Percentiles rank a stretch among this genome's conserved stretches.
Conservation (phyloP, 64 coral and sea anemone species). For the Actinia equina region DNA sequence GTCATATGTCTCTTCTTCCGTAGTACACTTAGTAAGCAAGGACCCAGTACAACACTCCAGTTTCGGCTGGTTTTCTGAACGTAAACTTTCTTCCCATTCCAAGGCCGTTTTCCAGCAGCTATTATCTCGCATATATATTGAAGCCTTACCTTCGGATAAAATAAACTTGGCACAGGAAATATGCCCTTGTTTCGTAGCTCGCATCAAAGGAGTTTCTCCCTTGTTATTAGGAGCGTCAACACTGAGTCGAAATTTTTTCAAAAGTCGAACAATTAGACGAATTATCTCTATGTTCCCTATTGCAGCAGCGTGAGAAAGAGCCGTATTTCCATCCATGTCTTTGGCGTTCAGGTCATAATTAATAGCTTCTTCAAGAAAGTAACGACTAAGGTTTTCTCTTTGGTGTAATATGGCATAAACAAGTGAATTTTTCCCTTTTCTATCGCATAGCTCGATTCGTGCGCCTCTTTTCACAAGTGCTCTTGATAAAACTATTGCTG, state of each 20-base stretch:
- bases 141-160: constrained; percentile 71
- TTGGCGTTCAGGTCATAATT: constrained; percentile 67
- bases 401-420: constrained; percentile 48
- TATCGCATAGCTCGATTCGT: constrained; percentile 45
- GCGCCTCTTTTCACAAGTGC: constrained; percentile 54
- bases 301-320: constrained; percentile 61
- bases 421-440: constrained; percentile 51
- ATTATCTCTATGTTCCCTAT: constrained; percentile 65
- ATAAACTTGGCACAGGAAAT: constrained; percentile 39
- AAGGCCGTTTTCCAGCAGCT: constrained; percentile 47
- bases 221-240: constrained; percentile 75
- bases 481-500: constrained; percentile 49
- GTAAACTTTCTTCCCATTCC: constrained; percentile 61
- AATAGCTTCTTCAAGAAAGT: constrained; percentile 53
- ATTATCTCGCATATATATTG: constrained; percentile 57
- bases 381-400: constrained; percentile 45
- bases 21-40: neutral
- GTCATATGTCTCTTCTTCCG: neutral
- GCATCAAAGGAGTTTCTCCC: constrained; percentile 71
- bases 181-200: constrained; percentile 46
- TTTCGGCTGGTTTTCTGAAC: neutral
- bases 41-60: neutral
- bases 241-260: constrained; percentile 66
- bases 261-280: constrained; percentile 28
- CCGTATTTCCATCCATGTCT: constrained; percentile 72